A percentile compares a stretch with the other conserved stretches of the same genome.
phyloP scores from a whole-genome alignment of 2,113 vertebrate genomes.

The Amblyopsis rosae region DNA sequence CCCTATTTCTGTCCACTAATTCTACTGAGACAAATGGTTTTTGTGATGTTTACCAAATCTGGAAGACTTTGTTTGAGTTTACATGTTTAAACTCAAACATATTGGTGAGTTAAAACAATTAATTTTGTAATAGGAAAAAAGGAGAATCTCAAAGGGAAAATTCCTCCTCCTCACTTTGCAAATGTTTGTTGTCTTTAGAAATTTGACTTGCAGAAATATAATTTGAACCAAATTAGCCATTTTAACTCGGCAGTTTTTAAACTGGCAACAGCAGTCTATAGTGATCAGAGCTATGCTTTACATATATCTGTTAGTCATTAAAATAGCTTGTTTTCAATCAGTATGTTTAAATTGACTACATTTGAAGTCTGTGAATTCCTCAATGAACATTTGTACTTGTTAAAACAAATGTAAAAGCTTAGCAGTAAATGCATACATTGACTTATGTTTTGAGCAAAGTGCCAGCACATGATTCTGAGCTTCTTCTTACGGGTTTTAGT shows the following conservation, averaged over 20 bases:
- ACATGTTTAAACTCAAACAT: neutral
- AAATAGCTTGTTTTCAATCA: slow-evolving; percentile 45
- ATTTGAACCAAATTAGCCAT: slow-evolving; percentile 51
- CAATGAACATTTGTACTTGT: neutral
- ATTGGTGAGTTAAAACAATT: slow-evolving; percentile 24
- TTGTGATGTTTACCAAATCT: no score
- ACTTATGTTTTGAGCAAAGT: neutral
- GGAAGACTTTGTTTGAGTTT: no score
- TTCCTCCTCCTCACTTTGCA: slow-evolving; percentile 35
- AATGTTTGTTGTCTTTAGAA: slow-evolving; percentile 53
- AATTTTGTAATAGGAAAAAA: slow-evolving; percentile 38
- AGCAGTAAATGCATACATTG: slow-evolving; percentile 6
- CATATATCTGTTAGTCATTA: slow-evolving; percentile 49
- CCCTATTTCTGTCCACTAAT: no score
- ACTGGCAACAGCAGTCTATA: slow-evolving; percentile 29
- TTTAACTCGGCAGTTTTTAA: slow-evolving; percentile 32
- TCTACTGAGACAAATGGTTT: no score
- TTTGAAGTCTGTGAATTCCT: slow-evolving; percentile 9
- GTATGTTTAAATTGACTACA: slow-evolving; percentile 32
- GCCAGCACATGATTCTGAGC: neutral
- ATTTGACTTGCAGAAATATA: slow-evolving; percentile 64
- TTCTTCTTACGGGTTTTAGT: neutral
- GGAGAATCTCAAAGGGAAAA: slow-evolving; percentile 47
- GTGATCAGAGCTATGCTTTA: slow-evolving; percentile 54
- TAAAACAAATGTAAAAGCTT: slow-evolving; percentile 2